Evolutionary conservation across 2,888 invertebrate species (phyloP).

Genomic region (Cantharis rufa): DNA sequence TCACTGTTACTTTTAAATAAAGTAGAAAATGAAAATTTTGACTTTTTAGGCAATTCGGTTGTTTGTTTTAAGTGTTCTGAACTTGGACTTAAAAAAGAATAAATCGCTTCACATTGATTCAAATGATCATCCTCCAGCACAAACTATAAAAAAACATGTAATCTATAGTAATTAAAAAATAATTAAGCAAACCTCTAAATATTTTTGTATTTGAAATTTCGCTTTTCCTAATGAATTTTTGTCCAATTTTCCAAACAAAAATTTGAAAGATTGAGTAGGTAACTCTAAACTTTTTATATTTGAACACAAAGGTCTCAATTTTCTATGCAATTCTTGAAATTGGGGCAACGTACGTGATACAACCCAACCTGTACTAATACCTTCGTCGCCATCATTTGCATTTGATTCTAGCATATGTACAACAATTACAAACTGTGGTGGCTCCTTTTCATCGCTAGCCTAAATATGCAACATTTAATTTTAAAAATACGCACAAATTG

Average conservation of each 20-base stretch:
- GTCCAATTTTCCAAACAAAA: slow-evolving; percentile 82
- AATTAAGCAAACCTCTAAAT: slow-evolving; percentile 68
- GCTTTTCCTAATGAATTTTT: slow-evolving; percentile 80
- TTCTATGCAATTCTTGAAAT: slow-evolving; percentile 81
- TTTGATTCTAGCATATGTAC: slow-evolving; percentile 75
- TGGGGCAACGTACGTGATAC: slow-evolving; percentile 65
- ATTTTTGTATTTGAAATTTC: slow-evolving; percentile 81
- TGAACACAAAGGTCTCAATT: slow-evolving; percentile 79
- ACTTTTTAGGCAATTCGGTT: slow-evolving; percentile 79
- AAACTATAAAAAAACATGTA: slow-evolving; percentile 61
- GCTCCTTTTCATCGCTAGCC: slow-evolving; percentile 60
- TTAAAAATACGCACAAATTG: not conserved
- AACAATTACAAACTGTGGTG: slow-evolving; percentile 74
- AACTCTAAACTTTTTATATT: slow-evolving; percentile 81
- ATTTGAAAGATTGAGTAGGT: slow-evolving; percentile 80
- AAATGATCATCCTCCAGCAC: slow-evolving; percentile 84
- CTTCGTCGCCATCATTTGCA: slow-evolving; percentile 58
- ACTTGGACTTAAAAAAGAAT: slow-evolving; percentile 89
- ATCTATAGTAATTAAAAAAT: not conserved
- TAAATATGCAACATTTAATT: slow-evolving; percentile 21
- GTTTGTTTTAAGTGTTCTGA: slow-evolving; percentile 85
- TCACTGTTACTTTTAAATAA: slow-evolving; percentile 69
- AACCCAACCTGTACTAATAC: slow-evolving; percentile 70
- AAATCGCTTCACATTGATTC: slow-evolving; percentile 87
- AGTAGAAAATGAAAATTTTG: slow-evolving; percentile 83